Conservation (phyloP, 2,113 vertebrate genomes). For the Eira barbara region DNA sequence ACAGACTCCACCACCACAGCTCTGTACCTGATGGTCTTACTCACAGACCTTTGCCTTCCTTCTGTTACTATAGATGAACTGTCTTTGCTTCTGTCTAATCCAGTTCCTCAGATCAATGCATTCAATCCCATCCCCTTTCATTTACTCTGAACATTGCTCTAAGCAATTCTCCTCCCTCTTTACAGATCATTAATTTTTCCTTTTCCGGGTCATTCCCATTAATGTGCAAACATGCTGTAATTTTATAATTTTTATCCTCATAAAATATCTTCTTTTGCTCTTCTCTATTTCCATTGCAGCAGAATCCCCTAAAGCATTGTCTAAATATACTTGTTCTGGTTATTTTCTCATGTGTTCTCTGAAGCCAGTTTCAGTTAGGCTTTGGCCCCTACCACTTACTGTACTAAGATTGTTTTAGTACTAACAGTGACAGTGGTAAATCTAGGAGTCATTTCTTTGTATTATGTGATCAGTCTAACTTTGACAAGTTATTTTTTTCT, state of each 20-base stretch:
- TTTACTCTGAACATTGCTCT: neutral
- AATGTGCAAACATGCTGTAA: neutral
- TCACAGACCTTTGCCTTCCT: neutral
- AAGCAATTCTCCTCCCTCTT: neutral
- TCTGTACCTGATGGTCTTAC: neutral
- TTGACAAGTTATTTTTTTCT: constrained; percentile 1
- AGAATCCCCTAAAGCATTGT: neutral
- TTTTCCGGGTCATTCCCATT: neutral
- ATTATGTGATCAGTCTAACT: neutral
- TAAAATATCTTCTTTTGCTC: neutral
- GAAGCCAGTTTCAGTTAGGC: neutral
- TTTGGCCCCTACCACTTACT: neutral
- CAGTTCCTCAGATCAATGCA: neutral
- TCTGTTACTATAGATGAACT: neutral
- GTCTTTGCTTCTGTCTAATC: neutral
- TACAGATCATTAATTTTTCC: neutral
- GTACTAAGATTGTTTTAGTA: neutral
- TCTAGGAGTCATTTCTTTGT: neutral
- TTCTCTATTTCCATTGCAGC: neutral
- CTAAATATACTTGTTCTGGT: neutral
- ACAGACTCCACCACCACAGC: neutral
- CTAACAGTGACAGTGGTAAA: neutral
- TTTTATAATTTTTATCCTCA: neutral
- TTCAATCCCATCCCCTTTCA: neutral
- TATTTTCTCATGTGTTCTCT: constrained; percentile 4